A percentile compares a stretch with the other conserved stretches of the same genome.
Conservation (phyloP, 2,797 vertebrate genomes). For the Alfaro cultratus region DNA sequence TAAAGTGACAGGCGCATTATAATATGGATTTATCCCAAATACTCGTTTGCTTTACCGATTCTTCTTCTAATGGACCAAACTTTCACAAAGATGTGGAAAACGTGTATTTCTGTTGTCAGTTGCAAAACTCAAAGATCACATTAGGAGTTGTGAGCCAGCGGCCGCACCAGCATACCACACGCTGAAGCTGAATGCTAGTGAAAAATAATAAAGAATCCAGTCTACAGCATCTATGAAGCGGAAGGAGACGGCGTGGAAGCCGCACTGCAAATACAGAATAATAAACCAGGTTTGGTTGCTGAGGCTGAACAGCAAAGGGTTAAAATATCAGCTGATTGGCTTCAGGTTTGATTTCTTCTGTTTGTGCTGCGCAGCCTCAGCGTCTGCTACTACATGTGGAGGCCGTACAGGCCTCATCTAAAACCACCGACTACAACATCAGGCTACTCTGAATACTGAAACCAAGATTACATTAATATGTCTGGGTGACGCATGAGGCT, state of each 20-base stretch:
- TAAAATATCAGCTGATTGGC: conserved; percentile 2
- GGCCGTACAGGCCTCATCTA: conserved; percentile 73
- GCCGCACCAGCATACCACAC: conserved; percentile 56
- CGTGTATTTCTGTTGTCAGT: conserved; percentile 36
- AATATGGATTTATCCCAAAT: too few species aligned
- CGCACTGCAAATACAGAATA: conserved; percentile 77
- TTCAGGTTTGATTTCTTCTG: background rate
- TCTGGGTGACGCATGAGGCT: conserved; percentile 54
- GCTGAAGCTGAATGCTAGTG: conserved; percentile 58
- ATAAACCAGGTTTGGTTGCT: conserved; percentile 65
- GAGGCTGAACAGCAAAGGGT: conserved; percentile 64
- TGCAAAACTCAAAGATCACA: conserved; percentile 57
- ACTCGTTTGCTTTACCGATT: background rate
- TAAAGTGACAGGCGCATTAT: too few species aligned
- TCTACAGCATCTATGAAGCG: conserved; percentile 71
- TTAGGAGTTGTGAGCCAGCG: conserved; percentile 53
- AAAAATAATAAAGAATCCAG: conserved; percentile 68
- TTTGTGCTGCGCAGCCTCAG: conserved; percentile 58
- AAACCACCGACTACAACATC: conserved; percentile 73
- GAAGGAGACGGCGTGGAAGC: conserved; percentile 74
- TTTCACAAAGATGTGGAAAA: background rate
- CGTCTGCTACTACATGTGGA: conserved; percentile 70
- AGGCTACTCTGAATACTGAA: conserved; percentile 74
- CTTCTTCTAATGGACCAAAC: conserved; percentile 3
- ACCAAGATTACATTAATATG: conserved; percentile 69